Evolutionary conservation across 1,140 invertebrate species (phyloP).

Genomic region (Cotesia glomerata): DNA sequence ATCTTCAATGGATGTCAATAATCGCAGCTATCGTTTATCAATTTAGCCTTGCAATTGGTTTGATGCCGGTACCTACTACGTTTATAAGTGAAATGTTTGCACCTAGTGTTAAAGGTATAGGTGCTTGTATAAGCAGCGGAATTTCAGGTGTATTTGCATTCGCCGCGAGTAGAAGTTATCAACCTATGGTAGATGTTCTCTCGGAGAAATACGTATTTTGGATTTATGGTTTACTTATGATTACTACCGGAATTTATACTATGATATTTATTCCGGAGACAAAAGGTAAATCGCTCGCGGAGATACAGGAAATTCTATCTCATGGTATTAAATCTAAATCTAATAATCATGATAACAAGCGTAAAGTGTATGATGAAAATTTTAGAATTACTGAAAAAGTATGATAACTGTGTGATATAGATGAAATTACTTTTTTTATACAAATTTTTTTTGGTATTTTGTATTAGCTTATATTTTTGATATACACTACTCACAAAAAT

Average conservation of each 20-base stretch:
- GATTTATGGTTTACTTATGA: constrained; percentile 73
- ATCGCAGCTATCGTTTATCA: constrained; percentile 70
- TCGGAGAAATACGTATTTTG: constrained; percentile 76
- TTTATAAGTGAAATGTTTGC: constrained; percentile 79
- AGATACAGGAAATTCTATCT: constrained; percentile 46
- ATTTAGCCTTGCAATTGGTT: constrained; percentile 71
- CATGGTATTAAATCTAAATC: not conserved
- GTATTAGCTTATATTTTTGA: too few species aligned
- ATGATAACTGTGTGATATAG: too few species aligned
- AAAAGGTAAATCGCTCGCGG: constrained; percentile 75
- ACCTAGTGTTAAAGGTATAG: constrained; percentile 72
- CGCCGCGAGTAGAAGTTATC: constrained; percentile 76
- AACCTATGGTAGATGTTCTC: constrained; percentile 67
- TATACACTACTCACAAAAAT: too few species aligned
- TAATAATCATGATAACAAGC: not conserved
- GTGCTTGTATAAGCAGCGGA: constrained; percentile 73
- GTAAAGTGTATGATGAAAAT: not conserved
- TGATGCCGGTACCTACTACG: constrained; percentile 75
- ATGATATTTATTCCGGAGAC: constrained; percentile 77
- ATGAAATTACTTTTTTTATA: too few species aligned
- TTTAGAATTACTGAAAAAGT: not conserved
- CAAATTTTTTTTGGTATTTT: too few species aligned
- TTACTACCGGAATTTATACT: constrained; percentile 70
- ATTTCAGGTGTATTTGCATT: constrained; percentile 77
- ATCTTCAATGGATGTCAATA: constrained; percentile 67